phyloP scores from a whole-genome alignment of 2,888 invertebrate genomes.

The Xestia ashworthii region DNA sequence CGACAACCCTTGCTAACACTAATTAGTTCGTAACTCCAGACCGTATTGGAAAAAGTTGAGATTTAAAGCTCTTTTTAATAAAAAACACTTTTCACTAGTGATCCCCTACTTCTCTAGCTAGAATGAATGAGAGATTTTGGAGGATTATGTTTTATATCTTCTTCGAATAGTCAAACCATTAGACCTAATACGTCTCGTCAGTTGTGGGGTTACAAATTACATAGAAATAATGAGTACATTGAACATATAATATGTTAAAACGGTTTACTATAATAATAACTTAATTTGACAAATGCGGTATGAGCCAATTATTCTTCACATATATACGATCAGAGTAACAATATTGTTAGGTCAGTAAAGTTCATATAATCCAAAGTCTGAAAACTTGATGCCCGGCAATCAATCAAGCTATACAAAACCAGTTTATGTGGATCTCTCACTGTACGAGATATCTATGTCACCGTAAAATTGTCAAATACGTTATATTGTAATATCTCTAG shows the following conservation, averaged over 20 bases:
- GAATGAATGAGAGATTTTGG: slow-evolving; percentile 15
- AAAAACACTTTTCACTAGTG: background rate
- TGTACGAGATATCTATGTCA: too few species aligned
- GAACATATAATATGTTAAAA: too few species aligned
- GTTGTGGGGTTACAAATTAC: slow-evolving; percentile 11
- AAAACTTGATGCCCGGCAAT: background rate
- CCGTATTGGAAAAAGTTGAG: slow-evolving; percentile 59
- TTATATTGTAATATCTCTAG: too few species aligned
- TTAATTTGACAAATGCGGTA: background rate
- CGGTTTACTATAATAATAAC: background rate
- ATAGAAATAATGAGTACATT: background rate
- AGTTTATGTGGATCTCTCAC: background rate
- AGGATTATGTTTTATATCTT: slow-evolving; percentile 35
- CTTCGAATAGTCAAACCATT: slow-evolving; percentile 2
- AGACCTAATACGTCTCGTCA: background rate
- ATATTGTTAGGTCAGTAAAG: background rate
- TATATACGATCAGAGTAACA: background rate
- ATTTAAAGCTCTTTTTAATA: slow-evolving; percentile 39
- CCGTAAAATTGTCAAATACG: too few species aligned
- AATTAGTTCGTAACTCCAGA: slow-evolving; percentile 55
- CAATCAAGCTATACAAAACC: background rate
- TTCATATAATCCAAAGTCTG: background rate
- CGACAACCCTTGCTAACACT: slow-evolving; percentile 32
- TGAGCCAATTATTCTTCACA: background rate
- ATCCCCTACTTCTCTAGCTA: slow-evolving; percentile 20